A percentile compares a stretch with the other conserved stretches of the same genome.
Conservation (phyloP, 2,113 vertebrate species). For the Coptodon bakossiorum region DNA sequence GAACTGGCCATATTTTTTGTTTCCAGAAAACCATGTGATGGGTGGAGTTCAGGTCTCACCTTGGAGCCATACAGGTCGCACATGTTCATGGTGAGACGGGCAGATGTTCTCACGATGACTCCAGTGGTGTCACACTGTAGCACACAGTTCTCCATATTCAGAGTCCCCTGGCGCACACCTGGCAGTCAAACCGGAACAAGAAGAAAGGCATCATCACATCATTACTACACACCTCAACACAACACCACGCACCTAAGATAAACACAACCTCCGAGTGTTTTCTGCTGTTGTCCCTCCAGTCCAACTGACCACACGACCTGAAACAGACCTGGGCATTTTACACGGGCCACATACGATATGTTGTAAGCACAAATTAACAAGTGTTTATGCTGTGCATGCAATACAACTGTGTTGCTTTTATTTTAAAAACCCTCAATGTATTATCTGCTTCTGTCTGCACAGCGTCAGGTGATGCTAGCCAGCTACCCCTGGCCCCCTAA, state of each 20-base stretch:
- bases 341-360: neutral
- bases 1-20: neutral
- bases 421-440: neutral
- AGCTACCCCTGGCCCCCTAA: neutral
- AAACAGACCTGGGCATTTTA: neutral
- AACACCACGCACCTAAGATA: neutral
- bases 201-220: neutral
- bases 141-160: conserved; percentile 89
- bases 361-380: neutral
- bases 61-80: conserved; percentile 95
- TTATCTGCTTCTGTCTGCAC: neutral
- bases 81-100: conserved; percentile 85
- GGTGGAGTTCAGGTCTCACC: conserved; percentile 53
- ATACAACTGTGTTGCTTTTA: neutral
- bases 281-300: neutral
- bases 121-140: conserved; percentile 93
- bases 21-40: accelerated
- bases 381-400: accelerated
- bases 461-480: neutral
- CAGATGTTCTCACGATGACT: conserved; percentile 82
- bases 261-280: neutral
- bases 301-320: neutral
- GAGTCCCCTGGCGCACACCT: conserved; percentile 85
- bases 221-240: neutral
- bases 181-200: neutral